Percentiles rank a stretch among this genome's conserved stretches.
Conservation (phyloP, 1,140 invertebrate species). For the Bombus ignitus region DNA sequence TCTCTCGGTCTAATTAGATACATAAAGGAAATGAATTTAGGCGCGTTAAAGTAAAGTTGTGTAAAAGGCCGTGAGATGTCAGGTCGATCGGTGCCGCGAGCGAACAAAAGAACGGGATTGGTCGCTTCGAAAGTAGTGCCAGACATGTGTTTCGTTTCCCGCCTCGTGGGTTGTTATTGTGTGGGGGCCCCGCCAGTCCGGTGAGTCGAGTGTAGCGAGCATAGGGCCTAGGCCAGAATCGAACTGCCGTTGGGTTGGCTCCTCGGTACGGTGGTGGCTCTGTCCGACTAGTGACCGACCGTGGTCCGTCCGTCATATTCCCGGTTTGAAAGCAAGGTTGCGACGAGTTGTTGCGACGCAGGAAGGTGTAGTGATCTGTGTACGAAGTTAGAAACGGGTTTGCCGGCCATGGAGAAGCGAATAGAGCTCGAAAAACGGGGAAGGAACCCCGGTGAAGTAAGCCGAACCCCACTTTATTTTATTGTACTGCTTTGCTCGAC, state of each 20-base stretch:
- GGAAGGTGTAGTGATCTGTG: constrained; percentile 70
- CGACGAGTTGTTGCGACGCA: constrained; percentile 80
- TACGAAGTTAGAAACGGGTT: constrained; percentile 48
- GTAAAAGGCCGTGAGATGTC: constrained; percentile 32
- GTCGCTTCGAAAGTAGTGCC: constrained; percentile 76
- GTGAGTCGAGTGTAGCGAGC: constrained; percentile 66
- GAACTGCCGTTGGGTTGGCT: constrained; percentile 74
- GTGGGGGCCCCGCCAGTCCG: constrained; percentile 69
- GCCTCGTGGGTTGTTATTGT: constrained; percentile 71
- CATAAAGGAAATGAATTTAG: constrained; percentile 27
- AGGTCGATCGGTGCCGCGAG: background rate
- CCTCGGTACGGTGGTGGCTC: constrained; percentile 69
- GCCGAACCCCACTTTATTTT: constrained; percentile 73
- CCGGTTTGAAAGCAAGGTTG: constrained; percentile 81
- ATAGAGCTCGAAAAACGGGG: constrained; percentile 95
- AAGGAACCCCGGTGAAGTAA: constrained; percentile 91
- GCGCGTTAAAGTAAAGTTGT: constrained; percentile 42
- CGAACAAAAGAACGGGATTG: constrained; percentile 63
- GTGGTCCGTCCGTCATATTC: constrained; percentile 80
- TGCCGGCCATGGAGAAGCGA: constrained; percentile 92
- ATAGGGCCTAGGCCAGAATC: constrained; percentile 72
- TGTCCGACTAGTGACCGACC: constrained; percentile 75
- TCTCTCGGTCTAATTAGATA: background rate
- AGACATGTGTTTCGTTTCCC: constrained; percentile 77
- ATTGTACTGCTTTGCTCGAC: constrained; percentile 23